phyloP scores from a whole-genome alignment of 2,113 vertebrate species.

The Sardina pilchardus region DNA sequence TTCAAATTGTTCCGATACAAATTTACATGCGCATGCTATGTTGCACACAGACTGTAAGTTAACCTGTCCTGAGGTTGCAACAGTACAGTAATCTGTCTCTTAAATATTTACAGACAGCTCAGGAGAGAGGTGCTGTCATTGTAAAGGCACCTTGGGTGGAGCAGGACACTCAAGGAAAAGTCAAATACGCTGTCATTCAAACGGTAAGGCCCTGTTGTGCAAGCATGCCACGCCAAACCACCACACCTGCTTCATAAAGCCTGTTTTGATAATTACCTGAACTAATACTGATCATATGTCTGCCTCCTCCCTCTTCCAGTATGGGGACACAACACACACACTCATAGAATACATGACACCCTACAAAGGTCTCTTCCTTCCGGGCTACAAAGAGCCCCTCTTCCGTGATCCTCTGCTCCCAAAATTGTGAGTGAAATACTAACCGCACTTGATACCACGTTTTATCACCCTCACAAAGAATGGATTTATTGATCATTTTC shows the following conservation, averaged over 20 bases:
- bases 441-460: background rate
- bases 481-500: background rate
- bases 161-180: conserved; percentile 72
- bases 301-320: conserved; percentile 59
- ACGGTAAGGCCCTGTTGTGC: conserved; percentile 64
- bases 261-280: background rate
- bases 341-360: conserved; percentile 75
- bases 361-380: conserved; percentile 78
- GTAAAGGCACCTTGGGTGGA: conserved; percentile 79
- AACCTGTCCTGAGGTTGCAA: background rate
- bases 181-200: conserved; percentile 77
- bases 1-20: background rate
- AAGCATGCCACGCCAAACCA: background rate
- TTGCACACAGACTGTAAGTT: background rate
- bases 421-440: conserved; percentile 70
- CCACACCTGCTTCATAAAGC: background rate
- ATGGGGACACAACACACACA: conserved; percentile 81
- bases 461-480: background rate
- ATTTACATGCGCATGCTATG: background rate
- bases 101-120: conserved; percentile 67
- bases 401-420: conserved; percentile 69
- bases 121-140: conserved; percentile 68
- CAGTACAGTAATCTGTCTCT: conserved; percentile 25
- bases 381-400: conserved; percentile 73
- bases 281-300: conserved; percentile 7